Conservation (phyloP, 2,888 invertebrate species). For the Perithous albicinctus region DNA sequence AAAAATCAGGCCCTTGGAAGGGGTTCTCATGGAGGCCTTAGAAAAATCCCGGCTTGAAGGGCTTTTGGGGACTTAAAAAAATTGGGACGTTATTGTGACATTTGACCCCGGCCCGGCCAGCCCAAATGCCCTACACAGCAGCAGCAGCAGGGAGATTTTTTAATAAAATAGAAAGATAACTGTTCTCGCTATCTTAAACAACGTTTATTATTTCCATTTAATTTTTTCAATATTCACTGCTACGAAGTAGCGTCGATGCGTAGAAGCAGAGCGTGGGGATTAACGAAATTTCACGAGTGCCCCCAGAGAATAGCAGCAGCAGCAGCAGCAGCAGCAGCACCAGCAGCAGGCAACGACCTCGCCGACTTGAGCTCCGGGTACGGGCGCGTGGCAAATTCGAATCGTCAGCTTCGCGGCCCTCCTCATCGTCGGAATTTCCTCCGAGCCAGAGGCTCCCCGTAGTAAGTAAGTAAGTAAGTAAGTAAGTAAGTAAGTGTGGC, state of each 20-base stretch:
- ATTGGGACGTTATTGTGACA: too few relatives aligned
- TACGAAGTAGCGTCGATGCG: not conserved
- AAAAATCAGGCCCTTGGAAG: too few relatives aligned
- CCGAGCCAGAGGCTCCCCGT: constrained; percentile 24
- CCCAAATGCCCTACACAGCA: too few relatives aligned
- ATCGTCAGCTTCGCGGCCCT: constrained; percentile 45
- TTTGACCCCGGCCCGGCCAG: too few relatives aligned
- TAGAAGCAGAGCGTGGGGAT: constrained; percentile 3
- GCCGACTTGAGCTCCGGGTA: constrained; percentile 26
- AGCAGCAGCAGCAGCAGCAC: constrained; percentile 25
- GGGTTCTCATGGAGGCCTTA: too few relatives aligned
- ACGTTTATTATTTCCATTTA: too few relatives aligned
- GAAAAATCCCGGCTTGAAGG: too few relatives aligned
- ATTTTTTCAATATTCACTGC: too few relatives aligned
- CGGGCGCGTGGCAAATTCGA: constrained; percentile 58
- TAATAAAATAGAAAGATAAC: too few relatives aligned
- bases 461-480: constrained; percentile 12
- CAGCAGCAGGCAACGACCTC: constrained; percentile 58
- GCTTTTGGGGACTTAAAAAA: too few relatives aligned
- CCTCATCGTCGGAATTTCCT: constrained; percentile 56
- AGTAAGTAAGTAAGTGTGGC: constrained; percentile 8
- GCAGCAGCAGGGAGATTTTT: too few relatives aligned
- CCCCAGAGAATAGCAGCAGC: not conserved
- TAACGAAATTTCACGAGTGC: constrained; percentile 7
- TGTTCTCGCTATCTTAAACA: too few relatives aligned